Evolutionary conservation across 2,888 invertebrate species (phyloP), one percentile per base, ranked within the genome.

Genomic region (Terebella lapidaria): DNA sequence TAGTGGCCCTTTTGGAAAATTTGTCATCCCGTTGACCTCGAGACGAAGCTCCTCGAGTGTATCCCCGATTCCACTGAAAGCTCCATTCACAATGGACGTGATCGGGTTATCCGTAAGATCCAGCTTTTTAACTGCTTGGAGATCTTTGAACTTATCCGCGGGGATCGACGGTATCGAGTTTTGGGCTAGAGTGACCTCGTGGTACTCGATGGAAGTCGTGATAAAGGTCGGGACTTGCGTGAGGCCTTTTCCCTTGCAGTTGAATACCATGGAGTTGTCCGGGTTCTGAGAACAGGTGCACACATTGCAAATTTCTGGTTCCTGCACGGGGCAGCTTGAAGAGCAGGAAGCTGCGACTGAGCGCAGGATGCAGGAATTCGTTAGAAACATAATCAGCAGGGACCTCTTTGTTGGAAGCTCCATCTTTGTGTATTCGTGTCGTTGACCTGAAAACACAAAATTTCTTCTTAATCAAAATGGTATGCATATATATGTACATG

Each of bases 121-220:
- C 24, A 49, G 49, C 49, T 49, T 15, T 10, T 49, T 49, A 10
- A 22, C 10, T 22, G 49, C 15, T 15, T 35, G 42, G 42, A 35
- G 42, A 10, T 35, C 10, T n/a, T 35, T 10, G 42, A 35, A 35
- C 24, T 49, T 22, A 15, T 35, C 15, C 24, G 49, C 57, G 1
- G 28, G 24, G 18, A 57, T 26, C 5, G 49, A 22, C 18, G 29
- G 18, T 28, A 57, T 57, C 1, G 22, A 20, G 35, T 57, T 57
- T 27, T 27, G 20, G 4, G 57, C 57, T 2, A 57, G 57, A 2
- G 57, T 57, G 22, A 57, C 29, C 52, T 57, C 57, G 15, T 49
- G 22, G 29, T 29, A 57, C 27, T 20, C 22, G 18, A 20, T n/a
- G n/a, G 29, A 52, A 35, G 22, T 24, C 27, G 27, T 3, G n/a